These are phyloP conservation scores for Spicauda simplicius DNA, from an alignment of 2,888 invertebrate genomes.

Conservation along the genomic window DNA sequence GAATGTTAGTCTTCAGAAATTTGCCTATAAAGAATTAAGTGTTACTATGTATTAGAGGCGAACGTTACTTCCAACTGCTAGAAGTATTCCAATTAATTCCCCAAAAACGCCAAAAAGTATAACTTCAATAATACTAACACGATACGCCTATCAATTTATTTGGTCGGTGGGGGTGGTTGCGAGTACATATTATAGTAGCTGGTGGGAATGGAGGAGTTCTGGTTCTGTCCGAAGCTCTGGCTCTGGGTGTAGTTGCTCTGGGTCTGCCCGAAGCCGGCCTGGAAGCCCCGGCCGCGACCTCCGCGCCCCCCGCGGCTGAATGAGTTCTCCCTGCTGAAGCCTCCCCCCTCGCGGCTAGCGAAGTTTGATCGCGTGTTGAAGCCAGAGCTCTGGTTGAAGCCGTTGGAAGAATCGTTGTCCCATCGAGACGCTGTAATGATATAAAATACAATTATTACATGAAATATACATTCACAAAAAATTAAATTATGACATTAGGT, in stretches of 20 bases:
- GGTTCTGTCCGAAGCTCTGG: conserved; percentile 36
- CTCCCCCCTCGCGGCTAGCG: conserved; percentile 39
- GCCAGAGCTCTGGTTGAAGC: conserved; percentile 43
- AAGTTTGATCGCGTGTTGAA: conserved; percentile 44
- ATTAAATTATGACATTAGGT: no score
- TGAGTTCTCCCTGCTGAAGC: conserved; percentile 42
- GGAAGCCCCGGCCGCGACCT: conserved; percentile 43
- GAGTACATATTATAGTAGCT: conserved; percentile 78
- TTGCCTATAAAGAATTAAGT: no score
- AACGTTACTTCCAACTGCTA: no score
- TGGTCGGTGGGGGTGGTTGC: conserved; percentile 69
- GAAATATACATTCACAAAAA: no score
- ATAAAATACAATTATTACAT: neutral
- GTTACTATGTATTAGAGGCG: no score
- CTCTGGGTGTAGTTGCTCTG: conserved; percentile 46
- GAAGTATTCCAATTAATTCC: no score
- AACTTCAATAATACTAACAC: no score
- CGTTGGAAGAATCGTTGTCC: conserved; percentile 50
- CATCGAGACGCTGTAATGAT: conserved; percentile 57
- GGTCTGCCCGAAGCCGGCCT: conserved; percentile 30
- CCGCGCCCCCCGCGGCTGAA: conserved; percentile 56
- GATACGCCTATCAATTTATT: neutral
- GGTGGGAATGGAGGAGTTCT: conserved; percentile 62
- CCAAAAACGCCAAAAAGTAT: no score
- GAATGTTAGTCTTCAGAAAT: no score